A percentile compares a stretch with the other conserved stretches of the same genome.
These are phyloP conservation scores for Papilio helenus DNA, from an alignment of 1,140 invertebrate genomes.

Conservation along the genomic window DNA sequence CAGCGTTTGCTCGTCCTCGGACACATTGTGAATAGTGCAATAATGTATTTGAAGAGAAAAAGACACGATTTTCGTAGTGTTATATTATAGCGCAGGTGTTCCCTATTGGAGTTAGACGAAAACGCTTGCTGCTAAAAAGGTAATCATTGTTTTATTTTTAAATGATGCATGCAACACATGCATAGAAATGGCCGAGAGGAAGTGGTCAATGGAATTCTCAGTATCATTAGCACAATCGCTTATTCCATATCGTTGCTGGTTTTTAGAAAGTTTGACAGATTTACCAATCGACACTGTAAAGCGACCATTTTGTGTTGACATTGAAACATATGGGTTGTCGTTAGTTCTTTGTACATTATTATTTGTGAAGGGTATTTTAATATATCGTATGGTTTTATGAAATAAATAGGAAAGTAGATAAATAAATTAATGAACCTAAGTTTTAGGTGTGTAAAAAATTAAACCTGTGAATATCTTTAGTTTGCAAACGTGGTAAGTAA, in stretches of 20 bases:
- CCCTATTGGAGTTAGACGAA: constrained; percentile 65
- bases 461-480: background rate
- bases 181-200: constrained; percentile 52
- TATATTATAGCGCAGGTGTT: constrained; percentile 80
- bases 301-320: constrained; percentile 50
- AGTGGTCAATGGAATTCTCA: constrained; percentile 34
- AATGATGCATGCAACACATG: constrained; percentile 61
- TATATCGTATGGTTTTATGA: background rate
- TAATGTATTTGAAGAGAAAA: constrained; percentile 82
- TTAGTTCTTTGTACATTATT: constrained; percentile 17
- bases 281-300: constrained; percentile 47
- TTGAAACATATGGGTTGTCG: constrained; percentile 30
- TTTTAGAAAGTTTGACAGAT: constrained; percentile 62
- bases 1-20: constrained; percentile 66
- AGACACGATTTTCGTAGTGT: constrained; percentile 78
- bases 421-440: background rate
- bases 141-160: constrained; percentile 63
- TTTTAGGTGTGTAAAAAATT: background rate
- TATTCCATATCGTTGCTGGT: constrained; percentile 44
- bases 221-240: background rate
- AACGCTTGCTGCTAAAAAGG: constrained; percentile 70
- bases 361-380: constrained; percentile 2
- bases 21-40: constrained; percentile 73
- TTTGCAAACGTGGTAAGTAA: constrained; percentile 22
- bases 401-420: background rate